Evolutionary conservation across 2,113 vertebrate genomes (phyloP), one percentile per base, ranked within the genome.

Genomic region (Leucopternis melanops): DNA sequence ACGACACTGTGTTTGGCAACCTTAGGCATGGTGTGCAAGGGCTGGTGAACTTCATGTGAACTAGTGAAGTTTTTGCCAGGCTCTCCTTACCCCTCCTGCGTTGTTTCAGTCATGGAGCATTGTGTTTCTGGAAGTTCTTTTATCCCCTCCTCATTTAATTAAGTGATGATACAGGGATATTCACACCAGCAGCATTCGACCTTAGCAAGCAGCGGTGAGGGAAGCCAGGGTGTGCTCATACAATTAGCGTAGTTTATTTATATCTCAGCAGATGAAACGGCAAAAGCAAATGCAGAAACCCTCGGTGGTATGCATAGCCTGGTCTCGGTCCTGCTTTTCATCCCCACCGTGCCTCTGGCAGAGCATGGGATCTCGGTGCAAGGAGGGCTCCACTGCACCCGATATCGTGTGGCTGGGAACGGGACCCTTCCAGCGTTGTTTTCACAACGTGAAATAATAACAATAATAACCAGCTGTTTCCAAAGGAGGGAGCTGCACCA

Each of bases 281-380:
- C 42, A 38, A 49, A 71, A 73, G 32, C 23, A 36, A 57, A 52
- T 0, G 16, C 72, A 57, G 63, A 61, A 83, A 11, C 16, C 26
- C 34, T 7, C 0, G 0, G 77, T 10, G 50, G 20, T 13, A 6
- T 8, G 31, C 54, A 6, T 4, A 22, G 8, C 6, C 5, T 7
- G 55, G 21, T 27, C 29, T 36, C 0, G 1, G 11, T 66, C n/a
- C 67, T 57, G 63, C 66, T 34, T 22, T 49, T 27, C 63, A 32
- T 70, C 63, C 61, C 32, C 9, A 1, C 22, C 0, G 5, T 42
- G 59, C 8, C 47, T 22, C 54, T 5, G 34, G 36, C 36, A 34
- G 18, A 42, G 20, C 2, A 0, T 17, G 61, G 50, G 50, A 69
- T 25, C 42, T 57, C 59, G 1, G 1, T 7, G 22, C 44, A 52